phyloP scores from a whole-genome alignment of 2,888 invertebrate genomes.

The Podotricha telesiphe region DNA sequence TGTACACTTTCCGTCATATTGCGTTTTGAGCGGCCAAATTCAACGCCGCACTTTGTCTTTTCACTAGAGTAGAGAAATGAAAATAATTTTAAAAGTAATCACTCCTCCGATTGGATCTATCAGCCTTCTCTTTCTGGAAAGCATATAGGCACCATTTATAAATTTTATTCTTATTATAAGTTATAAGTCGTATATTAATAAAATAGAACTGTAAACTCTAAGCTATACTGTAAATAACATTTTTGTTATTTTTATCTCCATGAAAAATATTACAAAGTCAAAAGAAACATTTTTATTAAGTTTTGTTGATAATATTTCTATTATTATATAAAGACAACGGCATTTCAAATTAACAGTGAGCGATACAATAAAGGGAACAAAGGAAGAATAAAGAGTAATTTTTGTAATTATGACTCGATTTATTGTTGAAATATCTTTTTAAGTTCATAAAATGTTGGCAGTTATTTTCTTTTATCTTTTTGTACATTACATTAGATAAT shows the following conservation, averaged over 20 bases:
- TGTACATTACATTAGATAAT: not conserved
- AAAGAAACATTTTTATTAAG: not conserved
- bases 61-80: no score
- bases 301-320: constrained; percentile 10
- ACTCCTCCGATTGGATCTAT: no score
- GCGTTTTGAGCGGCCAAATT: no score
- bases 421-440: constrained; percentile 24
- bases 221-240: no score
- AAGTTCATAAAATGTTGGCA: constrained; percentile 8
- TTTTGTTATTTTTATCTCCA: not conserved
- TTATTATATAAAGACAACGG: constrained; percentile 20
- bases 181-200: no score
- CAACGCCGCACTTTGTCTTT: no score
- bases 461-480: constrained; percentile 14
- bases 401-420: constrained; percentile 25
- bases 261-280: not conserved
- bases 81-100: no score
- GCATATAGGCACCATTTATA: no score
- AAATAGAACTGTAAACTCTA: no score
- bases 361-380: constrained; percentile 20
- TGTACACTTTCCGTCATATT: no score
- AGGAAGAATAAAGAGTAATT: constrained; percentile 28
- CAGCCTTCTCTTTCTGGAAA: no score
- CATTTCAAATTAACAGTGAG: constrained; percentile 25
- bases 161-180: no score